Evolutionary conservation across 2,888 invertebrate genomes (phyloP), one percentile per base, ranked within the genome.

Genomic region (Dicranocentrus wangi): DNA sequence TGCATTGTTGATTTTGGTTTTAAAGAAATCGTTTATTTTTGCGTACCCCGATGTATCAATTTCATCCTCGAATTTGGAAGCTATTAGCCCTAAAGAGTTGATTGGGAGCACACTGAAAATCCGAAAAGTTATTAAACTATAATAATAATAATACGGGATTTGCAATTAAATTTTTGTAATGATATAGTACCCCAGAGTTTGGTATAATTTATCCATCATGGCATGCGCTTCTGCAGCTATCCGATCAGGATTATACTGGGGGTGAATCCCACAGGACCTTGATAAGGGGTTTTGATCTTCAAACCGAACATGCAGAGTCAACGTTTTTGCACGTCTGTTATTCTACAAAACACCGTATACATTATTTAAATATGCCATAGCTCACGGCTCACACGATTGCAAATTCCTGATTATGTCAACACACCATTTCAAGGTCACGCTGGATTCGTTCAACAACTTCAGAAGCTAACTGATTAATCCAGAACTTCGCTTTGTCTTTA

Each of bases 391-490:
- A n/a, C n/a, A n/a, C n/a, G n/a, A n/a, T n/a, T n/a, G n/a, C n/a
- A n/a, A n/a, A n/a, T n/a, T n/a, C n/a, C n/a, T n/a, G n/a, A n/a
- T n/a, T n/a, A n/a, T 42, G 73, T 32, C 19, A 3, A 58, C 84
- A 43, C 87, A 89, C 89, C 85, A 80, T 86, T 79, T 87, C 87
- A 80, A 87, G 90, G 89, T 98, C 98, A 87, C 93, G 93, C 53
- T 93, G 92, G 25, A 98, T 89, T 71, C 98, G 91, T 87, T 96
- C 96, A 21, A 92, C 91, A 60, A 98, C 92, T 90, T 98, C 98
- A 65, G 91, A 91, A 0, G 94, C 91, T 15, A 98, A 89, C 87
- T 95, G 95, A 60, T 90, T 90, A 0, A 96, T 89, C 98, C 98
- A 98, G 88, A 94, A 93, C 68, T 91, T 85, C 32, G 95, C 90